Evolutionary conservation across 2,113 vertebrate species (phyloP).

Genomic region (Tychaedon coryphoeus): DNA sequence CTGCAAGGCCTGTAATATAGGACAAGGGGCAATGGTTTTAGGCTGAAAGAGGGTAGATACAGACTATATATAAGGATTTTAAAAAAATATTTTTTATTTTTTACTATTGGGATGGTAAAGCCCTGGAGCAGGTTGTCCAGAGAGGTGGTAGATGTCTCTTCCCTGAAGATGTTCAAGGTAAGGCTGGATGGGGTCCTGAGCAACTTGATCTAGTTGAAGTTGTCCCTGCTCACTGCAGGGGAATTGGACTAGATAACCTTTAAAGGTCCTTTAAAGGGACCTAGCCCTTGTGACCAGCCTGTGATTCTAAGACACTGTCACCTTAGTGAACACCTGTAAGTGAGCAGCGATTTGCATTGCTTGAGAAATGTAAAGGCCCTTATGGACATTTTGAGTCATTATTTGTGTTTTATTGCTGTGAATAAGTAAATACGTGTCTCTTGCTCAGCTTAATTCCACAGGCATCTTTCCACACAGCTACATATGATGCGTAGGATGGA

Average conservation of each 20-base stretch:
- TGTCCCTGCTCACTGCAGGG: background rate
- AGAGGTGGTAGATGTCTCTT: background rate
- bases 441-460: background rate
- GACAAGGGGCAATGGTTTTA: background rate
- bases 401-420: background rate
- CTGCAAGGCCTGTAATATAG: background rate
- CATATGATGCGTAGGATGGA: background rate
- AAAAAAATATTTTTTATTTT: too few relatives aligned
- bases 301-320: background rate
- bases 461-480: background rate
- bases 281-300: background rate
- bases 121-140: background rate
- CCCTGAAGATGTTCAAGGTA: background rate
- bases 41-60: background rate
- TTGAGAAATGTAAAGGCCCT: background rate
- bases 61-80: background rate
- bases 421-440: background rate
- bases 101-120: background rate
- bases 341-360: background rate
- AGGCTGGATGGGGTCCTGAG: background rate
- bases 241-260: background rate
- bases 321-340: background rate
- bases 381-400: background rate
- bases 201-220: background rate
- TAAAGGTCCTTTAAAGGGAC: background rate